Conservation (phyloP, 1,140 invertebrate species). For the Glomeris maerens region DNA sequence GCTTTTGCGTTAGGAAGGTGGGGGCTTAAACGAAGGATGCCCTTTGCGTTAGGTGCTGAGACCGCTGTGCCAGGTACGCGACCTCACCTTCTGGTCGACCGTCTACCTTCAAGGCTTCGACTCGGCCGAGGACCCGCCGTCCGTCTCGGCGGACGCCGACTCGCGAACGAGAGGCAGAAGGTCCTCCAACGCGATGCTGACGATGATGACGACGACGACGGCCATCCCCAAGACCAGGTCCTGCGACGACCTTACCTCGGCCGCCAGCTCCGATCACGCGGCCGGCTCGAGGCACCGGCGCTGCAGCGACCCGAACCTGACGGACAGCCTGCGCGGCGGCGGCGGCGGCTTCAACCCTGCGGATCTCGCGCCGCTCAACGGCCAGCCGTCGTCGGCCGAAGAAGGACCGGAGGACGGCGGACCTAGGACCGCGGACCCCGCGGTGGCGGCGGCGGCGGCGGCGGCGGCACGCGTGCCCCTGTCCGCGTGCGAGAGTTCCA, state of each 20-base stretch:
- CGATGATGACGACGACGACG: slow-evolving; percentile 15
- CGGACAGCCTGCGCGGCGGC: slow-evolving; percentile 16
- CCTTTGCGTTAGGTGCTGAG: slow-evolving; percentile 51
- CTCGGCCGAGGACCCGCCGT: slow-evolving; percentile 28
- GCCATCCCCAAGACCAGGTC: slow-evolving; percentile 31
- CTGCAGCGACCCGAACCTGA: slow-evolving; percentile 63
- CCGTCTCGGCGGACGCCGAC: slow-evolving; percentile 13
- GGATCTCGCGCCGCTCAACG: not conserved
- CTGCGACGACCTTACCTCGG: slow-evolving; percentile 56
- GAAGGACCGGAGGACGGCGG: slow-evolving; percentile 5
- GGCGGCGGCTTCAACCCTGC: not conserved
- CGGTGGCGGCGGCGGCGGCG: not conserved
- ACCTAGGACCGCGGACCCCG: not conserved
- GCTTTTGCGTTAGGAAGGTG: not conserved
- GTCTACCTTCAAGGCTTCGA: slow-evolving; percentile 48
- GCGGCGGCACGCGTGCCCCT: slow-evolving; percentile 3
- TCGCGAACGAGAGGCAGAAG: slow-evolving; percentile 7
- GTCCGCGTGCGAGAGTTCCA: slow-evolving; percentile 33
- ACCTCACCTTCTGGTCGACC: slow-evolving; percentile 67
- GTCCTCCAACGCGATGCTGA: not conserved
- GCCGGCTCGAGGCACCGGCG: slow-evolving; percentile 43
- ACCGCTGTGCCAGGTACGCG: slow-evolving; percentile 67
- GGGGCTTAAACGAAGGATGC: not conserved
- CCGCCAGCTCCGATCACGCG: slow-evolving; percentile 45
- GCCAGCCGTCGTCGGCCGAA: slow-evolving; percentile 8